Conservation (phyloP, 2,797 vertebrate genomes). For the Esox lucius region DNA sequence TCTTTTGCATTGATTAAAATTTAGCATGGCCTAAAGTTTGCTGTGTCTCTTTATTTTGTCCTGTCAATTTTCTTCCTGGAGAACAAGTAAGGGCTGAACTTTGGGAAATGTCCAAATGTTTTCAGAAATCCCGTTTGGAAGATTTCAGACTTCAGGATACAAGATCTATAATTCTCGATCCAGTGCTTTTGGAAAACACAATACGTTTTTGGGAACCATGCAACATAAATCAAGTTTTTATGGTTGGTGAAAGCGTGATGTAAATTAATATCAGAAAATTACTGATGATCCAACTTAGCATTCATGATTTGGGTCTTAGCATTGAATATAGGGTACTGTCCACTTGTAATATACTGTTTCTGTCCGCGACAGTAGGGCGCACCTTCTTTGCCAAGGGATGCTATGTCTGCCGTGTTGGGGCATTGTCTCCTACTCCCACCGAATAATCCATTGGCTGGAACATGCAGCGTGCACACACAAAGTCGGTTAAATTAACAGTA, state of each 20-base stretch:
- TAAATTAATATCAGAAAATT: background rate
- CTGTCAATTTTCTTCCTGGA: background rate
- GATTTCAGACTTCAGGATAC: background rate
- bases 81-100: background rate
- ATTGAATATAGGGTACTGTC: too few species aligned
- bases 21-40: slow-evolving; percentile 74
- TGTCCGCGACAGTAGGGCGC: too few species aligned
- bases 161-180: background rate
- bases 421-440: background rate
- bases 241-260: background rate
- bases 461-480: background rate
- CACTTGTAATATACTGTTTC: too few species aligned
- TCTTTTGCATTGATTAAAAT: slow-evolving; percentile 76
- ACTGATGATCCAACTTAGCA: background rate
- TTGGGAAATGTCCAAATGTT: background rate
- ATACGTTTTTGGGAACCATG: too few species aligned
- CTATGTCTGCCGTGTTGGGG: background rate
- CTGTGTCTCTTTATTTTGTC: slow-evolving; percentile 14
- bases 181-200: too few species aligned
- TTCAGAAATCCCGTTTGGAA: background rate
- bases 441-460: background rate
- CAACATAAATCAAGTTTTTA: background rate
- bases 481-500: background rate
- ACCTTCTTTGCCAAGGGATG: too few species aligned
- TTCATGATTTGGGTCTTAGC: too few species aligned